Percentiles rank a stretch among this genome's conserved stretches.
Conservation (phyloP, 2,888 invertebrate genomes). For the Colostygia pectinataria region DNA sequence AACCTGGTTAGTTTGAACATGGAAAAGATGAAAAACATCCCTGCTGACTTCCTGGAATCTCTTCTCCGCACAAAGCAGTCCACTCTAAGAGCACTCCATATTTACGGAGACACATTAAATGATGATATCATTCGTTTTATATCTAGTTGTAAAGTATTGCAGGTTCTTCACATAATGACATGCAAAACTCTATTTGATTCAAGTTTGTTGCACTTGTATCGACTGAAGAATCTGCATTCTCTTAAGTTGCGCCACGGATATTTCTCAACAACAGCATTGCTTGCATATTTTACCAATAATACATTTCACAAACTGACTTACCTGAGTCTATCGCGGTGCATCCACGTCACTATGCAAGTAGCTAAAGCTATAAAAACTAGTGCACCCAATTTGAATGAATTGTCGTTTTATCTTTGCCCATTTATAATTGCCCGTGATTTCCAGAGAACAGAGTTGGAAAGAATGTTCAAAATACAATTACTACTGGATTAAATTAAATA, state of each 20-base stretch:
- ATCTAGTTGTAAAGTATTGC: slow-evolving; percentile 68
- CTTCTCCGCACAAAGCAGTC: slow-evolving; percentile 69
- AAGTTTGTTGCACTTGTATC: slow-evolving; percentile 72
- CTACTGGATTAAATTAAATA: slow-evolving; percentile 70
- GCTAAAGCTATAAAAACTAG: slow-evolving; percentile 74
- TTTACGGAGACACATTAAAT: slow-evolving; percentile 78
- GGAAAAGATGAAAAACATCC: slow-evolving; percentile 82
- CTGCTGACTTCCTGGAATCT: slow-evolving; percentile 74
- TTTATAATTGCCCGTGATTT: slow-evolving; percentile 75
- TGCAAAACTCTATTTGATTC: slow-evolving; percentile 80
- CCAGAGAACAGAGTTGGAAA: slow-evolving; percentile 72
- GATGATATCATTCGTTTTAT: slow-evolving; percentile 75
- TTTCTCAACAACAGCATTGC: slow-evolving; percentile 75
- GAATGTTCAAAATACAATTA: slow-evolving; percentile 77
- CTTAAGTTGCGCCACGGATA: slow-evolving; percentile 79
- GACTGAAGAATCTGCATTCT: slow-evolving; percentile 72
- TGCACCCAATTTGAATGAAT: slow-evolving; percentile 75
- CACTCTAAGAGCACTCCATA: slow-evolving; percentile 68
- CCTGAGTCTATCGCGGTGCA: slow-evolving; percentile 74
- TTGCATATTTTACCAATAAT: slow-evolving; percentile 76
- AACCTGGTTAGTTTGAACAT: slow-evolving; percentile 78
- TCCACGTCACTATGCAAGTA: slow-evolving; percentile 77
- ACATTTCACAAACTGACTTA: slow-evolving; percentile 73
- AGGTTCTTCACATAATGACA: slow-evolving; percentile 77
- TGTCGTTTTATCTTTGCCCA: slow-evolving; percentile 78